Percentiles rank a stretch among this genome's conserved stretches.
Conservation (phyloP, 1,140 invertebrate genomes). For the Trichoplusia ni region DNA sequence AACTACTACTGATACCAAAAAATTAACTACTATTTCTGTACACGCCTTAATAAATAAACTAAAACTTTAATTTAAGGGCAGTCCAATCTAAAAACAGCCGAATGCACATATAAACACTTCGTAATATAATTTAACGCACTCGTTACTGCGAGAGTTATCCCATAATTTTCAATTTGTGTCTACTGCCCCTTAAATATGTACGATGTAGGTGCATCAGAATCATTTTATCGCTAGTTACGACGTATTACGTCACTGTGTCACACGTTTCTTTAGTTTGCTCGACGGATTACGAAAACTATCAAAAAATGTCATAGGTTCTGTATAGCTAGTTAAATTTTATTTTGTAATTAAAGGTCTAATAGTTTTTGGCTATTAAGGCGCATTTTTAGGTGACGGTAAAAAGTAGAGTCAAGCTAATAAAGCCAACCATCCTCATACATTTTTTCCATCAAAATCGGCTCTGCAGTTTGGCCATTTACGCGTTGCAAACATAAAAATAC, state of each 20-base stretch:
- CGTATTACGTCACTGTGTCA: constrained; percentile 14
- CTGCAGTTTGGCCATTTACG: too few relatives aligned
- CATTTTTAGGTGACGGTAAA: too few relatives aligned
- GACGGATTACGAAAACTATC: too few relatives aligned
- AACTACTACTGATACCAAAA: too few relatives aligned
- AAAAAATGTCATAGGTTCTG: neutral
- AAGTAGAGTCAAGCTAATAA: too few relatives aligned
- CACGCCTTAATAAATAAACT: constrained; percentile 3
- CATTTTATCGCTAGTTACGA: constrained; percentile 15
- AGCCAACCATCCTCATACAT: too few relatives aligned
- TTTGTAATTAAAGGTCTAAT: too few relatives aligned
- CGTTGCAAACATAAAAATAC: too few relatives aligned
- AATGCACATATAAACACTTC: constrained; percentile 27
- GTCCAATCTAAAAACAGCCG: neutral
- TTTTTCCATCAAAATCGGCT: too few relatives aligned
- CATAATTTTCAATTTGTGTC: constrained; percentile 77
- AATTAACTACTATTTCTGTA: too few relatives aligned
- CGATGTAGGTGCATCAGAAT: constrained; percentile 55
- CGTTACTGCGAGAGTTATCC: constrained; percentile 48
- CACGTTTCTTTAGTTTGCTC: neutral
- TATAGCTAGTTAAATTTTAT: too few relatives aligned
- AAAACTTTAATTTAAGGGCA: neutral
- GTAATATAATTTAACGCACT: constrained; percentile 38
- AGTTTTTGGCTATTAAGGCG: too few relatives aligned
- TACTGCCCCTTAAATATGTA: constrained; percentile 58